These are phyloP conservation scores for Zaprionus ornatus DNA, from an alignment of 1,140 invertebrate species.

Conservation along the genomic window DNA sequence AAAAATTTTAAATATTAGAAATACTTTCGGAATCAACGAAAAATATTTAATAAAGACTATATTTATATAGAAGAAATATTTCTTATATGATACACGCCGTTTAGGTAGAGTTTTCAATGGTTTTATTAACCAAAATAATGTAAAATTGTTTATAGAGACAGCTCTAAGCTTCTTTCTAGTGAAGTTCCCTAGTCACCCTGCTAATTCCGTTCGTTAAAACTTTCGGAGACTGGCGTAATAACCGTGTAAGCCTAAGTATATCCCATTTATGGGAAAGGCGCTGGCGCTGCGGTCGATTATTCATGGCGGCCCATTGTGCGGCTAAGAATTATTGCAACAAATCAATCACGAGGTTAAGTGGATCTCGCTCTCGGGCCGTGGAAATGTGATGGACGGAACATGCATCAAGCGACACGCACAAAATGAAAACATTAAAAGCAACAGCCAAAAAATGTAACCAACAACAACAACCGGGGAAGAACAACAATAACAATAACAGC, in stretches of 20 bases:
- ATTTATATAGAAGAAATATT: not conserved
- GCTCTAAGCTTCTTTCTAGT: not conserved
- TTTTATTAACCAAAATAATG: too few species aligned
- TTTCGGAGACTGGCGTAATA: slow-evolving; percentile 2
- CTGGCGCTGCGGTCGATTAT: slow-evolving; percentile 52
- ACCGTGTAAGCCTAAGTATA: not conserved
- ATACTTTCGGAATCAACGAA: too few species aligned
- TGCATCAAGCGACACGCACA: slow-evolving; percentile 78
- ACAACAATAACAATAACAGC: slow-evolving; percentile 30
- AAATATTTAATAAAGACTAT: too few species aligned
- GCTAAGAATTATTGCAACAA: slow-evolving; percentile 83
- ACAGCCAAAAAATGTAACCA: slow-evolving; percentile 48
- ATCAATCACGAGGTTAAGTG: slow-evolving; percentile 82
- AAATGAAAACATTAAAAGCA: slow-evolving; percentile 76
- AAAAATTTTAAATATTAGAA: not conserved
- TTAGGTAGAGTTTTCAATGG: too few species aligned
- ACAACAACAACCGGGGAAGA: slow-evolving; percentile 45
- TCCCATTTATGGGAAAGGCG: slow-evolving; percentile 41
- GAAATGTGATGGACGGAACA: slow-evolving; percentile 68
- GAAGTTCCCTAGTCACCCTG: not conserved
- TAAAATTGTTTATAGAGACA: too few species aligned
- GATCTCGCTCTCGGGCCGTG: slow-evolving; percentile 37
- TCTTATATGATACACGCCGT: not conserved
- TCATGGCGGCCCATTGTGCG: slow-evolving; percentile 71
- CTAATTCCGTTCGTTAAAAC: not conserved